Conservation (phyloP, 2,113 vertebrate genomes). For the Albula goreensis region DNA sequence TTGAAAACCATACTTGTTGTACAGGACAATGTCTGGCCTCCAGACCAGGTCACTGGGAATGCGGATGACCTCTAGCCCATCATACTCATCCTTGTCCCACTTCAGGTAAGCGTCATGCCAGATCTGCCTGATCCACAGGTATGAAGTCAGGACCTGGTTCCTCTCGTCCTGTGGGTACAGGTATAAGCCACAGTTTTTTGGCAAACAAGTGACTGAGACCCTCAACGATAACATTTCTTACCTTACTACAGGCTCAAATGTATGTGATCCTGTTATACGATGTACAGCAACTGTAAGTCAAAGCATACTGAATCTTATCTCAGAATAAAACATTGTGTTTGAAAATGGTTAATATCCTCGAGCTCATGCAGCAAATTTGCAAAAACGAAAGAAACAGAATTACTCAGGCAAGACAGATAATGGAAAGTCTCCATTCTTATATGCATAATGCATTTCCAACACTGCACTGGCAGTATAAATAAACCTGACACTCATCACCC, state of each 20-base stretch:
- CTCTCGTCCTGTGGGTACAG: constrained; percentile 81
- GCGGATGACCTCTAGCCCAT: constrained; percentile 90
- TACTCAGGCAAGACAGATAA: neutral
- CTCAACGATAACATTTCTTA: neutral
- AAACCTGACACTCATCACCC: neutral
- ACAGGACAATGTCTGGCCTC: constrained; percentile 95
- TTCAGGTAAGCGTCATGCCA: constrained; percentile 89
- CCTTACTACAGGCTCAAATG: neutral
- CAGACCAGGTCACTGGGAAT: constrained; percentile 92
- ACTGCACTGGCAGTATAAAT: neutral
- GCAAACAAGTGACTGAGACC: neutral
- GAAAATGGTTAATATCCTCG: neutral
- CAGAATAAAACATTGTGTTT: neutral
- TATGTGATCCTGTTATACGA: neutral
- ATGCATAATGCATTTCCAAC: neutral
- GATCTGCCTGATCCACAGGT: constrained; percentile 92
- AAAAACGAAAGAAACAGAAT: neutral
- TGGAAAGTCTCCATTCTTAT: neutral
- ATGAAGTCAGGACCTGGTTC: constrained; percentile 93
- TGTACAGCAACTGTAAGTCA: neutral
- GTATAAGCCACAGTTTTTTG: neutral
- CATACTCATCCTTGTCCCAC: constrained; percentile 92
- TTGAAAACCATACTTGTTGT: constrained; percentile 82
- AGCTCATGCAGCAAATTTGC: neutral
- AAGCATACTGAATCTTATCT: neutral